Evolutionary conservation across 2,113 vertebrate species (phyloP).

Genomic region (Ophthalmolycus amberensis): DNA sequence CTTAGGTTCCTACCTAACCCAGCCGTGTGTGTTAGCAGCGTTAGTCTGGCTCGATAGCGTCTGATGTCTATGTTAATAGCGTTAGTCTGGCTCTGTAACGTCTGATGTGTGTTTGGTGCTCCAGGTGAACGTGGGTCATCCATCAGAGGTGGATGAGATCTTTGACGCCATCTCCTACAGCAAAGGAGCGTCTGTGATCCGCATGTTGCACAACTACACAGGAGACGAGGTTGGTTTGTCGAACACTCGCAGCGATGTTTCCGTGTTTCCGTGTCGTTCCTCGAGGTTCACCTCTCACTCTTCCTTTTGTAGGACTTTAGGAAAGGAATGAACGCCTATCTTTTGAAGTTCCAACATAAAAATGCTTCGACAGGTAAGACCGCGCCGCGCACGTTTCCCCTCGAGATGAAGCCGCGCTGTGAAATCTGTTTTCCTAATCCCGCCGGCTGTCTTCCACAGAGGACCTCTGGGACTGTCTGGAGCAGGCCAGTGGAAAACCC

Average conservation of each 20-base stretch:
- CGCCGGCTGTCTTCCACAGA: conserved; percentile 79
- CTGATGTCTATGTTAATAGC: too few relatives aligned
- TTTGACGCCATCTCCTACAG: conserved; percentile 99
- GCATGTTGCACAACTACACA: conserved; percentile 98
- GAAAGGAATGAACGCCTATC: conserved; percentile 98
- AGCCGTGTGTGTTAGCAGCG: too few relatives aligned
- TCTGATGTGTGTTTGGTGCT: background rate
- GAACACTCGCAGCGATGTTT: background rate
- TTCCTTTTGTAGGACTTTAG: conserved; percentile 90
- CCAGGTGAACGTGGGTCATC: conserved; percentile 96
- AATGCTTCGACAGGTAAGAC: conserved; percentile 95
- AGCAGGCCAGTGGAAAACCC: conserved; percentile 94
- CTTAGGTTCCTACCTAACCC: too few relatives aligned
- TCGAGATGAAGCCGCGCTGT: background rate
- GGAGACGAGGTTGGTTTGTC: conserved; percentile 91
- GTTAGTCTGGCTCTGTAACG: background rate
- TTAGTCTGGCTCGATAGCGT: background rate
- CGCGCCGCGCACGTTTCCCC: background rate
- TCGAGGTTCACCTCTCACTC: conserved; percentile 4
- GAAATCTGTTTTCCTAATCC: background rate
- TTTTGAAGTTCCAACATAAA: conserved; percentile 96
- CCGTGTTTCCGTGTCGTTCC: background rate
- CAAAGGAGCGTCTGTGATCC: conserved; percentile 98
- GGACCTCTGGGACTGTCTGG: conserved; percentile 97
- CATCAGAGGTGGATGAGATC: conserved; percentile 98